Percentiles rank a stretch among this genome's conserved stretches.
phyloP scores from a whole-genome alignment of 1,140 invertebrate genomes.

The Dendroctonus ponderosae region DNA sequence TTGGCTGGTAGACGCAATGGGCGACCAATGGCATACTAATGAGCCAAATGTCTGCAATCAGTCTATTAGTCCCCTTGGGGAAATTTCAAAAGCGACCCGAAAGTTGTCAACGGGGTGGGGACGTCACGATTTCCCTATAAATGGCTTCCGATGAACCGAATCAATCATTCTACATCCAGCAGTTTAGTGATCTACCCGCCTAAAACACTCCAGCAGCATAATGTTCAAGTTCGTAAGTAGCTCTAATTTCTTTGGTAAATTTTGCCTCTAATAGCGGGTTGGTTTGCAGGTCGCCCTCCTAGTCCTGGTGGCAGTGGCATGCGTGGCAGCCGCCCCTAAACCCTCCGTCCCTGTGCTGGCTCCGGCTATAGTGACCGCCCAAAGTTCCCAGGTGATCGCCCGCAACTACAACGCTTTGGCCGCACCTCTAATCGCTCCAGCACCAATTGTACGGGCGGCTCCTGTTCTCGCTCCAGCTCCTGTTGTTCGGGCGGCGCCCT shows the following conservation, averaged over 20 bases:
- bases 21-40: constrained; percentile 1
- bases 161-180: no score
- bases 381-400: constrained; percentile 62
- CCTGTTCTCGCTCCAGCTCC: constrained; percentile 47
- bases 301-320: constrained; percentile 51
- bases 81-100: no score
- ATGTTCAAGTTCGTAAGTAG: constrained; percentile 51
- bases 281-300: constrained; percentile 33
- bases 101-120: no score
- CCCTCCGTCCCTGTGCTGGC: constrained; percentile 42
- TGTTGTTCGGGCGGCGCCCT: constrained; percentile 44
- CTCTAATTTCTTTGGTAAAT: no score
- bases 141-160: no score
- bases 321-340: constrained; percentile 54
- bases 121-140: no score
- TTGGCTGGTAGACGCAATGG: no score
- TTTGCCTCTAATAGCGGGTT: no score
- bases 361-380: constrained; percentile 60
- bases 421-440: constrained; percentile 49
- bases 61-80: no score
- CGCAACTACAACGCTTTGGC: constrained; percentile 62
- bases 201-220: constrained; percentile 28
- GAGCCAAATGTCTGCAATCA: not conserved
- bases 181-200: no score
- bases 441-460: constrained; percentile 41